A percentile compares a stretch with the other conserved stretches of the same genome.
Evolutionary conservation across 2,113 vertebrate genomes (phyloP).

Genomic region (Osmerus mordax): DNA sequence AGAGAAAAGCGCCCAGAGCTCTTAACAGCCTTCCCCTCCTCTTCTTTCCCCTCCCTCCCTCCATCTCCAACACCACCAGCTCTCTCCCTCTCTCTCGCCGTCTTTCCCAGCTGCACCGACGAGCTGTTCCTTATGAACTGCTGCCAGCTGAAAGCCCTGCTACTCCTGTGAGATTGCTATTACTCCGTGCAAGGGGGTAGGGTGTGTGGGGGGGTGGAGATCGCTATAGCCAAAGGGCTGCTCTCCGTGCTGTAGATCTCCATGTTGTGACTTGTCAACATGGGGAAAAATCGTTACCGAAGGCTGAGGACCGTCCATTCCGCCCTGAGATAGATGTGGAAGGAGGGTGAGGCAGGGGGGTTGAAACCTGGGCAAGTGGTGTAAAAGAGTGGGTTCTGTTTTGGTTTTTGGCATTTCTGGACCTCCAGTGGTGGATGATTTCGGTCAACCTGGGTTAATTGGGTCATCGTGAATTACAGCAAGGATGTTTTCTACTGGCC

Average conservation of each 20-base stretch:
- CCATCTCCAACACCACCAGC: slow-evolving; percentile 57
- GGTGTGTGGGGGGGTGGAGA: slow-evolving; percentile 45
- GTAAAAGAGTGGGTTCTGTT: slow-evolving; percentile 23
- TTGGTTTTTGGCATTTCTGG: neutral
- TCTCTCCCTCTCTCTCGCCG: slow-evolving; percentile 51
- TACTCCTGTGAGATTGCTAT: slow-evolving; percentile 77
- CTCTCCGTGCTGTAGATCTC: slow-evolving; percentile 75
- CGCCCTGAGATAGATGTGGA: slow-evolving; percentile 47
- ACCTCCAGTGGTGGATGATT: slow-evolving; percentile 4
- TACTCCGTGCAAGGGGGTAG: slow-evolving; percentile 62
- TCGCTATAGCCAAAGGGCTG: slow-evolving; percentile 74
- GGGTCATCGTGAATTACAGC: neutral
- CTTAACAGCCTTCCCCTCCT: slow-evolving; percentile 70
- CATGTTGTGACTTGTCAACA: slow-evolving; percentile 79
- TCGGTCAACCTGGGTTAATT: neutral
- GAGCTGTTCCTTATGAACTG: slow-evolving; percentile 76
- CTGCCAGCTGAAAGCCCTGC: slow-evolving; percentile 75
- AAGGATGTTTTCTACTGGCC: slow-evolving; percentile 16
- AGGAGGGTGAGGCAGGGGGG: slow-evolving; percentile 15
- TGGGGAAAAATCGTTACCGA: slow-evolving; percentile 70
- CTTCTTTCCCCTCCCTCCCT: slow-evolving; percentile 50
- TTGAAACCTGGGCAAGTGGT: slow-evolving; percentile 61
- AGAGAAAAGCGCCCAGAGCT: slow-evolving; percentile 76
- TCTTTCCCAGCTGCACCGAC: slow-evolving; percentile 75
- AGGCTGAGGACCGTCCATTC: slow-evolving; percentile 67